Base-by-base conservation (phyloP, 2,888 invertebrate species). In the Agonopterix alstromeriana region DNA sequence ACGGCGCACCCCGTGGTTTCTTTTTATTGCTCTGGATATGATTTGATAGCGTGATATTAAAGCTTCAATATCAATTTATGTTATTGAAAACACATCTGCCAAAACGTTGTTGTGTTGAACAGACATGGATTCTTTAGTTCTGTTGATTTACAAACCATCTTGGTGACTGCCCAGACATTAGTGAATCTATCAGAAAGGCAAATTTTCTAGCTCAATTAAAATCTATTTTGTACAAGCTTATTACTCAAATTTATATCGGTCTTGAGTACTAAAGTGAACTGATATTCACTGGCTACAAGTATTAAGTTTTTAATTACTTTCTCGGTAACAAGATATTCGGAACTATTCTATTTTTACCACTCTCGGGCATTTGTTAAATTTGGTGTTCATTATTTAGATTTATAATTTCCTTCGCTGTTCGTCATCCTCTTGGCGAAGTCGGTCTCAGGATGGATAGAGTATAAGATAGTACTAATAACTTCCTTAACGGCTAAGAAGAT, bases 191-290 rank as follows among this genome's bases (percentile, higher is more conserved):
- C 60, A 63, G 68, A 69, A 77, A 79, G 78, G 77, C 74, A 74
- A 73, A 73, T 69, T 67, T 65, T 72, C 72, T 77, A 80, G 75
- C 73, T 77, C 70, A 65, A 72, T 73, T 72, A 68, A 63, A 58
- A 55, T 61, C 70, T 77, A 77, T 73, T 80, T 80, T 82, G 77
- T 79, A 81, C 80, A 79, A 73, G 68, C 66, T 69, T 73, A 67
- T 62, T 64, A 68, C 57, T 69, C 60, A 69, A 65, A 65, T 53
- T 67, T 42, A 57, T 58, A 56, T 57, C 53, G 55, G 54, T 62
- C 58, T 64, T 63, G 55, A 68, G 61, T 66, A 52, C 65, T 71
- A 71, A 52, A 59, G 64, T 63, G 60, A 69, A 63, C 53, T 48
- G 51, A 55, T 53, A 43, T 53, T 53, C 51, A 54, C 53, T 53